A percentile compares a stretch with the other conserved stretches of the same genome.
Conservation (phyloP, 37 sponge, comb jelly and placozoan species). For the Halichondria panicea region DNA sequence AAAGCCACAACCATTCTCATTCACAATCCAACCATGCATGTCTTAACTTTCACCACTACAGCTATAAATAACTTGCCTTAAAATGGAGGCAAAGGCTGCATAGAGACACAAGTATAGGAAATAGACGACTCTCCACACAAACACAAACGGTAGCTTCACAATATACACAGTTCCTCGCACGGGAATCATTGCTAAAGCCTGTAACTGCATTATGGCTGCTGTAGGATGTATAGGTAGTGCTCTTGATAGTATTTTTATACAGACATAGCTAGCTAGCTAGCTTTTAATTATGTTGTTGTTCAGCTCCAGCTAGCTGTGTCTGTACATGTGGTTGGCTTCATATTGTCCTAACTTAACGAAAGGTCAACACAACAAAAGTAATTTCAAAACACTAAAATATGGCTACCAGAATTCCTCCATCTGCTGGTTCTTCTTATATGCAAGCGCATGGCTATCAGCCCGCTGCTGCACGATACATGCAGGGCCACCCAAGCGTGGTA, state of each 20-base stretch:
- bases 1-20: no score
- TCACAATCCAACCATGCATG: no score
- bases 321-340: no score
- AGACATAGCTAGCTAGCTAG: no score
- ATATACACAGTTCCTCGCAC: constrained; percentile 8
- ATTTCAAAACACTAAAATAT: constrained; percentile 2
- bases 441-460: constrained; percentile 26
- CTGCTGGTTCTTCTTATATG: constrained; percentile 18
- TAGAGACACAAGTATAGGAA: not conserved
- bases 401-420: constrained; percentile 32
- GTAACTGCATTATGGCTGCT: no score
- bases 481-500: constrained; percentile 25
- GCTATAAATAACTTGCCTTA: constrained; percentile 7
- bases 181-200: constrained; percentile 11
- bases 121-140: constrained; percentile 7
- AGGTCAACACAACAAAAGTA: no score
- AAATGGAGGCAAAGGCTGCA: not conserved
- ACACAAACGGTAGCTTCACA: constrained; percentile 29
- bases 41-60: no score
- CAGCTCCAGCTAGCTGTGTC: no score
- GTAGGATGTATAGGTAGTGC: no score
- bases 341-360: no score
- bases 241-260: no score
- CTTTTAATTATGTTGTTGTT: no score
- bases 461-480: constrained; percentile 37